A percentile compares a stretch with the other conserved stretches of the same genome.
These are phyloP conservation scores for Suillia variegata DNA, from an alignment of 2,888 invertebrate genomes.

Conservation along the genomic window DNA sequence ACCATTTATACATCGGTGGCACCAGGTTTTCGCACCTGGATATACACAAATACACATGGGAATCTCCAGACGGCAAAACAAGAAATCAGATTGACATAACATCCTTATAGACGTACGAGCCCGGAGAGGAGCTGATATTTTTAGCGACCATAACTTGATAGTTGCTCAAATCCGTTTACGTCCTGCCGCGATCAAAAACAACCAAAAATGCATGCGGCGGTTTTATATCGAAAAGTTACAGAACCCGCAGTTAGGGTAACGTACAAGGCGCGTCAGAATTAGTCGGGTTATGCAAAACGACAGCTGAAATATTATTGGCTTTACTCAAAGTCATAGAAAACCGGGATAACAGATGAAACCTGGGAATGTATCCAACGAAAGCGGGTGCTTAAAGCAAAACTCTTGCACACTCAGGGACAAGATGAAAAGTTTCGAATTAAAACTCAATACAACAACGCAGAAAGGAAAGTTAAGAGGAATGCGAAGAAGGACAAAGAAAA, in stretches of 20 bases:
- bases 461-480: background rate
- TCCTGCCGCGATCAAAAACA: background rate
- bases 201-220: no score
- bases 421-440: background rate
- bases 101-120: background rate
- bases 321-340: background rate
- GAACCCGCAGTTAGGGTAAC: background rate
- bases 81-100: background rate
- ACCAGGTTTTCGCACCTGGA: background rate
- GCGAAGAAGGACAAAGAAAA: slow-evolving; percentile 1
- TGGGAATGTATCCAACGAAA: background rate
- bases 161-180: background rate
- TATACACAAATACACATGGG: slow-evolving; percentile 4
- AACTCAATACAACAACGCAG: background rate
- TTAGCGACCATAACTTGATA: background rate
- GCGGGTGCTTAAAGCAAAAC: background rate
- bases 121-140: background rate
- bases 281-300: background rate
- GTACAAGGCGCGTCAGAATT: background rate
- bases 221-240: background rate
- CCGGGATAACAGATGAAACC: background rate
- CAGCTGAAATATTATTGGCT: background rate
- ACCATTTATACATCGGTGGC: background rate
- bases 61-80: background rate
- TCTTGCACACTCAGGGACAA: background rate